phyloP scores from a whole-genome alignment of 2,797 vertebrate species.

The Myiothlypis chrysogaster region DNA sequence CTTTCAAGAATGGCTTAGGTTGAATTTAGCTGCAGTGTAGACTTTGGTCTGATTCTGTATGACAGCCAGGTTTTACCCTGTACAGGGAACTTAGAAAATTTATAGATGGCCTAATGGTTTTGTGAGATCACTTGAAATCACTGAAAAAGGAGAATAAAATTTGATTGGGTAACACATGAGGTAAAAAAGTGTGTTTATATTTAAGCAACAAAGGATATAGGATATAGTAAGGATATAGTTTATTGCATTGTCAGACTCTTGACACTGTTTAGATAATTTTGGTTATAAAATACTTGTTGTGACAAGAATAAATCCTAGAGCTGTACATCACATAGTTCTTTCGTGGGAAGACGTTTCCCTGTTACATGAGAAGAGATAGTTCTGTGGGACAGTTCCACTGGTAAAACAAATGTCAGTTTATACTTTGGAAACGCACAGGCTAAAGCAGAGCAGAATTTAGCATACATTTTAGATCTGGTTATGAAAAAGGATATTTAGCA shows the following conservation, averaged over 20 bases:
- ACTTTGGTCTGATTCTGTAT: background rate
- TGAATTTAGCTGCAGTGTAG: background rate
- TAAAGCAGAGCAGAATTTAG: background rate
- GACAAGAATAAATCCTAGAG: background rate
- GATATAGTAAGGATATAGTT: background rate
- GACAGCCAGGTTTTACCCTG: background rate
- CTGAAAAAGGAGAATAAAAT: background rate
- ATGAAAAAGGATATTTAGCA: background rate
- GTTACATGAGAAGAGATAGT: background rate
- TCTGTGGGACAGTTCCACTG: background rate
- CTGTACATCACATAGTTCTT: background rate
- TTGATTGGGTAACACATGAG: background rate
- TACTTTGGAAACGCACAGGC: background rate
- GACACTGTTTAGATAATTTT: background rate
- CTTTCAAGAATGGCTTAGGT: background rate
- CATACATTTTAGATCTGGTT: background rate
- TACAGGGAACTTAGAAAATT: background rate
- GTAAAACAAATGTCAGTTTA: background rate
- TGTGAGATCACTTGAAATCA: background rate
- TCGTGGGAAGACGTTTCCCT: background rate
- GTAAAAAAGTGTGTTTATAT: background rate
- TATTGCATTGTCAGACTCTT: background rate
- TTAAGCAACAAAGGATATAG: background rate
- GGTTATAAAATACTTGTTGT: background rate
- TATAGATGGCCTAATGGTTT: background rate